Evolutionary conservation across 2,113 vertebrate genomes (phyloP).

Genomic region (Fregata magnificens): DNA sequence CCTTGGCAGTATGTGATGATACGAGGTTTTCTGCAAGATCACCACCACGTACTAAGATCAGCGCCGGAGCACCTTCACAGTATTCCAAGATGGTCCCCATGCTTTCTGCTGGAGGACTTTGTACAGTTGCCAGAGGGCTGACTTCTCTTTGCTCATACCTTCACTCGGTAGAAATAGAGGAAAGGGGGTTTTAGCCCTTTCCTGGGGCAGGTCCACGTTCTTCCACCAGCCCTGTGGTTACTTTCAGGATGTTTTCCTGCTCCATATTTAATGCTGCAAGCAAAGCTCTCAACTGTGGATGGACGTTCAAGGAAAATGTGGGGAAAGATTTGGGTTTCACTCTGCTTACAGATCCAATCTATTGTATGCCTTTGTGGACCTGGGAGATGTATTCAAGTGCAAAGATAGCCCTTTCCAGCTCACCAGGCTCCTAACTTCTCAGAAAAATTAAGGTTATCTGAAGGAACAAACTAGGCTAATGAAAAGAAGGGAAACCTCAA

Average conservation of each 20-base stretch:
- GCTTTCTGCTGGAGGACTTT: not conserved
- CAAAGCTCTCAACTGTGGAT: not conserved
- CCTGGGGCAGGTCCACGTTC: not conserved
- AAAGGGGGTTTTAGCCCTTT: not conserved
- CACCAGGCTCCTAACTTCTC: not conserved
- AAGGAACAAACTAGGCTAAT: not conserved
- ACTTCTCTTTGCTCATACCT: not conserved
- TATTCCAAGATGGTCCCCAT: not conserved
- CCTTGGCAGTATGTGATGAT: not conserved
- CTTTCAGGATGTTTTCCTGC: not conserved
- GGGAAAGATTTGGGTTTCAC: not conserved
- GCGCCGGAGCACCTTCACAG: fast-evolving
- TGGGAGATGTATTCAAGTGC: not conserved
- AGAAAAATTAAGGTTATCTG: not conserved
- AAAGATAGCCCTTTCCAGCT: not conserved
- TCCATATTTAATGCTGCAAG: not conserved
- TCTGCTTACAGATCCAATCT: not conserved
- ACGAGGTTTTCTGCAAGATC: not conserved
- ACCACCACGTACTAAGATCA: not conserved
- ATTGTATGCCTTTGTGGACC: not conserved
- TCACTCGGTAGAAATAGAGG: not conserved
- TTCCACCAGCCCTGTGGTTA: not conserved
- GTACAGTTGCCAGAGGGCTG: not conserved
- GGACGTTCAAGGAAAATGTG: not conserved
- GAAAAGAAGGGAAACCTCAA: not conserved